Evolutionary conservation across 2,113 vertebrate species (phyloP).

Genomic region (Sebastes fasciatus): DNA sequence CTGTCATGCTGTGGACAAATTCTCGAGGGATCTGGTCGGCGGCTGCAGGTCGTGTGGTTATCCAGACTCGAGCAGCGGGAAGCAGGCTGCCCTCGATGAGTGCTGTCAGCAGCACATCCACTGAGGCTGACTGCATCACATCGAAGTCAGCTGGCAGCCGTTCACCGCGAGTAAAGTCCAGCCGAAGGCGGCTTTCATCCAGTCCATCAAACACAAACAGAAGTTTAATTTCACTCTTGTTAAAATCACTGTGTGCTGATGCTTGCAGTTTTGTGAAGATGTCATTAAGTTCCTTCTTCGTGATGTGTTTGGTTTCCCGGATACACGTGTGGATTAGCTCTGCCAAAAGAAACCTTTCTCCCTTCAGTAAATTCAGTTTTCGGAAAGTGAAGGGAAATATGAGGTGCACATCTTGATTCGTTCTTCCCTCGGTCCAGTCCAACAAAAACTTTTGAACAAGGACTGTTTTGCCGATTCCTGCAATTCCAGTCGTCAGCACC

Average conservation of each 20-base stretch:
- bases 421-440: background rate
- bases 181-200: too few species aligned
- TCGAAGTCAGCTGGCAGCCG: too few species aligned
- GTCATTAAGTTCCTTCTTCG: background rate
- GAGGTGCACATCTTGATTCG: background rate
- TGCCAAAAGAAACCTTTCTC: background rate
- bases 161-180: too few species aligned
- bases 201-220: too few species aligned
- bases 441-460: background rate
- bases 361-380: background rate
- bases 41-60: background rate
- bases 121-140: too few species aligned
- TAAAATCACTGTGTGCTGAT: background rate
- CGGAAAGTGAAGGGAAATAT: constrained; percentile 6
- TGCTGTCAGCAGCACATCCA: too few species aligned
- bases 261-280: background rate
- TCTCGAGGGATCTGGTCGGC: background rate
- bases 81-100: too few species aligned
- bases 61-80: too few species aligned
- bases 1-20: background rate
- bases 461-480: too few species aligned
- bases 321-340: background rate
- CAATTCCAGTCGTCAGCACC: too few species aligned
- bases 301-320: background rate
- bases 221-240: too few species aligned